Evolutionary conservation across 2,113 vertebrate species (phyloP).

Genomic region (Numida meleagris): DNA sequence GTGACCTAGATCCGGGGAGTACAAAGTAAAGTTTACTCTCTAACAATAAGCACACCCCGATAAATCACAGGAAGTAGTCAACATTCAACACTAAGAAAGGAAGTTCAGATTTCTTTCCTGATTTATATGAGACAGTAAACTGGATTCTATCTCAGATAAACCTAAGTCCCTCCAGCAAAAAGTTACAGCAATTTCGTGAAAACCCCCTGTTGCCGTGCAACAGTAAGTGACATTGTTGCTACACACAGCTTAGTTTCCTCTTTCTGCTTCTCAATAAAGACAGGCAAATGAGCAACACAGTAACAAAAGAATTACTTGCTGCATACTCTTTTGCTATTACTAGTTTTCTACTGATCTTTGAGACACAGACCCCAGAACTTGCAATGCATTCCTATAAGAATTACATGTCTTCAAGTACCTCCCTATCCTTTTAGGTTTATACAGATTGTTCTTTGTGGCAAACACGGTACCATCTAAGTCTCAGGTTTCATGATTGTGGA

Average conservation of each 20-base stretch:
- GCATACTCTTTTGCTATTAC: neutral
- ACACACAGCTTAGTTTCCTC: neutral
- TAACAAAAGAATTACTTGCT: neutral
- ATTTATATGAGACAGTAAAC: neutral
- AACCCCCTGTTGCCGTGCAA: neutral
- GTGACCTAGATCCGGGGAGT: neutral
- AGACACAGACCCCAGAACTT: neutral
- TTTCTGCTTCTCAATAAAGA: neutral
- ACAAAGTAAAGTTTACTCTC: neutral
- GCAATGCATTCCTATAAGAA: neutral
- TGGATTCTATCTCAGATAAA: neutral
- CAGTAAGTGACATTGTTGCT: accelerated
- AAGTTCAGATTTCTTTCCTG: neutral
- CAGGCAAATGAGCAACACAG: neutral
- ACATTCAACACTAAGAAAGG: neutral
- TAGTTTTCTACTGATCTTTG: neutral
- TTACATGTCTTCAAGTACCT: neutral
- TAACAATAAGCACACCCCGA: conserved; percentile 5
- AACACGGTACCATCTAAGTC: neutral
- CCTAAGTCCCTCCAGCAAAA: neutral
- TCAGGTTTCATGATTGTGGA: neutral
- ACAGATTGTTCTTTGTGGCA: neutral
- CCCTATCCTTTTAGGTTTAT: neutral
- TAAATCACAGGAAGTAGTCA: neutral
- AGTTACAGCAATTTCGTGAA: neutral